Conservation (phyloP, 2,113 vertebrate genomes). For the Cebus imitator region DNA sequence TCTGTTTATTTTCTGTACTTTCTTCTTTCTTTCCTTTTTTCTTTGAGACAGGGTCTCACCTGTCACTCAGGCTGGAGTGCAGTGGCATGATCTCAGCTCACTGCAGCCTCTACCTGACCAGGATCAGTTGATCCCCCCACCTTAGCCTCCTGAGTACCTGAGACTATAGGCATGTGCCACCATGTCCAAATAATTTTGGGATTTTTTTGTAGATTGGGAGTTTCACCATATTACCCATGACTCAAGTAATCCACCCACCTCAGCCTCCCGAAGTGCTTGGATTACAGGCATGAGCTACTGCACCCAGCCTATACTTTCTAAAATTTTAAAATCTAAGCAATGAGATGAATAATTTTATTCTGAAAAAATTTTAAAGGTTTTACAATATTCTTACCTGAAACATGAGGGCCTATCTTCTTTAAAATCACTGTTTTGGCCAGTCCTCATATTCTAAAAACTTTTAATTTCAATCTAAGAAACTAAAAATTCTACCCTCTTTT, state of each 20-base stretch:
- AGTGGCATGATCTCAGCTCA: not conserved
- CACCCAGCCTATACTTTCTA: not conserved
- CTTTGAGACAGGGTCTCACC: not conserved
- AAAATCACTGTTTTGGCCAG: constrained; percentile 10
- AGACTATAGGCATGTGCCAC: not conserved
- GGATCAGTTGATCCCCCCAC: not conserved
- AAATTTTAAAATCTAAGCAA: not conserved
- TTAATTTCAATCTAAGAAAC: not conserved
- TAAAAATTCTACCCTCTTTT: not conserved
- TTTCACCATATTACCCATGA: not conserved
- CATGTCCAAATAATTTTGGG: not conserved
- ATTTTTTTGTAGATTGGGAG: not conserved
- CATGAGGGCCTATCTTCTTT: not conserved
- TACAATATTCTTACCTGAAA: constrained; percentile 11
- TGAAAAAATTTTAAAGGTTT: not conserved
- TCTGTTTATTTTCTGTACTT: not conserved
- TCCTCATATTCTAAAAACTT: not conserved
- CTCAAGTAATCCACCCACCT: not conserved
- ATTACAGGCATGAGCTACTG: not conserved
- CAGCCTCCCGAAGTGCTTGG: not conserved
- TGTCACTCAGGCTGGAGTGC: not conserved
- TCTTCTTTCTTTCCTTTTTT: not conserved
- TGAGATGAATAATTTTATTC: not conserved
- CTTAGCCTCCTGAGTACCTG: not conserved
- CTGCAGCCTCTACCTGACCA: no score